A percentile compares a stretch with the other conserved stretches of the same genome.
Conservation (phyloP, 2,888 invertebrate species). For the Clivina fossor region DNA sequence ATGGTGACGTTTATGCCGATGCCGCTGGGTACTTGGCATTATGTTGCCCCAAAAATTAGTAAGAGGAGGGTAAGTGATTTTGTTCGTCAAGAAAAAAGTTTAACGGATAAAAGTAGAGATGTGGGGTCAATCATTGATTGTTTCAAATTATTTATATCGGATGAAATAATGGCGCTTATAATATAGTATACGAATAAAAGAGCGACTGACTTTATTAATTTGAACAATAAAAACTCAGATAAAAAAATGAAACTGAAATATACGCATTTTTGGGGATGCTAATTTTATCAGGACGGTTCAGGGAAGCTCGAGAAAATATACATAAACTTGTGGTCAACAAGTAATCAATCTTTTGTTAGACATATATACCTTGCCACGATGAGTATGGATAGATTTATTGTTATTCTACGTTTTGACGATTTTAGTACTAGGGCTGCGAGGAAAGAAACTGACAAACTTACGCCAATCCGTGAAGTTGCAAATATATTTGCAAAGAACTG, state of each 20-base stretch:
- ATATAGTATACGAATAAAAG: slow-evolving; percentile 8
- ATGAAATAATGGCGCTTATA: slow-evolving; percentile 4
- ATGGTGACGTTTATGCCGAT: not conserved
- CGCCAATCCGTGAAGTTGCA: slow-evolving; percentile 28
- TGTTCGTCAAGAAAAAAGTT: slow-evolving; percentile 9
- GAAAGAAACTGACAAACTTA: slow-evolving; percentile 31
- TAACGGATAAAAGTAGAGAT: slow-evolving; percentile 3
- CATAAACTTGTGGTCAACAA: slow-evolving; percentile 13
- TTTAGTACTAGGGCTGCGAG: slow-evolving; percentile 27
- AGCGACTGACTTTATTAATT: slow-evolving; percentile 3
- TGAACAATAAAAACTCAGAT: not conserved
- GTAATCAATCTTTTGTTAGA: slow-evolving; percentile 1
- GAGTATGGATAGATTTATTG: slow-evolving; percentile 30
- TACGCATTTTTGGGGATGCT: not conserved
- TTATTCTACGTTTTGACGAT: slow-evolving; percentile 33
- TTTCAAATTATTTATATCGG: slow-evolving; percentile 11
- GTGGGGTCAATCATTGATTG: slow-evolving; percentile 7
- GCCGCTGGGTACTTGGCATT: not conserved
- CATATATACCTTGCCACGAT: slow-evolving; percentile 22
- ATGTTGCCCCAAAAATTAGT: slow-evolving; percentile 3
- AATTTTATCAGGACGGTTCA: slow-evolving; percentile 9
- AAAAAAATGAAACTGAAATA: slow-evolving; percentile 7
- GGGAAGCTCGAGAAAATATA: slow-evolving; percentile 2
- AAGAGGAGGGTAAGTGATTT: slow-evolving; percentile 1
- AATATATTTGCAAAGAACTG: slow-evolving; percentile 13